A percentile compares a stretch with the other conserved stretches of the same genome.
Conservation (phyloP, 2,797 vertebrate genomes). For the Oophaga sylvatica region DNA sequence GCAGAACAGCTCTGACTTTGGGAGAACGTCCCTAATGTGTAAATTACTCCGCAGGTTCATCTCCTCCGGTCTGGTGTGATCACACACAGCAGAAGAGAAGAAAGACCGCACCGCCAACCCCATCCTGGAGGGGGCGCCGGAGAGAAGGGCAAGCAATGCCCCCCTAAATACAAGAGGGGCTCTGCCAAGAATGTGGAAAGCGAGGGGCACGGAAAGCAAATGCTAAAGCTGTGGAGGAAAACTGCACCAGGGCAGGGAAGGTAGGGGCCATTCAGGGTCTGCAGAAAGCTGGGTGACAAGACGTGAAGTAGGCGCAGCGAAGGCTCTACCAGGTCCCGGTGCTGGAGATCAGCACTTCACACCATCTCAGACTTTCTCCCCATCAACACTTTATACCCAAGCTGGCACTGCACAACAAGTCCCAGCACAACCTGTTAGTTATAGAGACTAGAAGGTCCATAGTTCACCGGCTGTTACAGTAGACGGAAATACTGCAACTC, state of each 20-base stretch:
- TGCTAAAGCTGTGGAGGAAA: not conserved
- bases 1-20: not conserved
- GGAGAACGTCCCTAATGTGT: no score
- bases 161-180: not conserved
- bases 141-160: not conserved
- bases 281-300: no score
- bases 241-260: no score
- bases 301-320: no score
- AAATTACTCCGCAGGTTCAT: not conserved
- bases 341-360: not conserved
- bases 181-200: not conserved
- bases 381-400: not conserved
- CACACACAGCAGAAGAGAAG: not conserved
- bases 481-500: no score
- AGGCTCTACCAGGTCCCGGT: no score
- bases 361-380: conserved; percentile 7
- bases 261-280: no score
- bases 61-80: not conserved
- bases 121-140: not conserved
- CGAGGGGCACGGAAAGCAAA: not conserved
- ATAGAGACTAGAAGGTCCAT: no score
- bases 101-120: not conserved
- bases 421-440: not conserved
- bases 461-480: no score
- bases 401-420: not conserved